These are phyloP conservation scores for Desmophyllum pertusum DNA, from an alignment of 92 coral and sea anemone genomes.

Conservation along the genomic window DNA sequence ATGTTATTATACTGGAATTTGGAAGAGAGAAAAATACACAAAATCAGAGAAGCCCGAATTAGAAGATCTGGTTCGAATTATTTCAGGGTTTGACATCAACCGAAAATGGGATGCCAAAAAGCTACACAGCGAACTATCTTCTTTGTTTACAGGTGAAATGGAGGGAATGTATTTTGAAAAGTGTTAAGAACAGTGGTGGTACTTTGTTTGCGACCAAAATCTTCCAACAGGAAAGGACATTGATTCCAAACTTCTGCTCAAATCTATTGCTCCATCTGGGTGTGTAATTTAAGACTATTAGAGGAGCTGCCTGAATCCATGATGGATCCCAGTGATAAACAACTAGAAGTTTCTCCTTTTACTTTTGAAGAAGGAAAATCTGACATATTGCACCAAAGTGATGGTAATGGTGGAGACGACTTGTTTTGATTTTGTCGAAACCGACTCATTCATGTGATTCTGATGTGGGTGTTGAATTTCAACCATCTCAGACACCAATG, in stretches of 20 bases:
- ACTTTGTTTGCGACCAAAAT: constrained; percentile 47
- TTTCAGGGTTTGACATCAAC: constrained; percentile 40
- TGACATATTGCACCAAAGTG: background rate
- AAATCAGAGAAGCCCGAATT: constrained; percentile 50
- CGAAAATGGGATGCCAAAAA: constrained; percentile 43
- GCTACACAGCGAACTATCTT: constrained; percentile 30
- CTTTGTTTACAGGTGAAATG: constrained; percentile 46
- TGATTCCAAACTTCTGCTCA: constrained; percentile 64
- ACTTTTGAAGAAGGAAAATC: background rate
- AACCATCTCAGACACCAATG: background rate
- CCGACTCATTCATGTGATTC: too few species aligned
- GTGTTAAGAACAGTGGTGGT: constrained; percentile 58
- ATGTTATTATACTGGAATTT: background rate
- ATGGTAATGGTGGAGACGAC: constrained; percentile 10
- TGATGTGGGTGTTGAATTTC: constrained; percentile 3
- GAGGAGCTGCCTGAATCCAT: constrained; percentile 40
- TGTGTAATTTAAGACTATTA: constrained; percentile 38
- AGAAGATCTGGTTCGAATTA: constrained; percentile 32
- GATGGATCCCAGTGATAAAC: constrained; percentile 11
- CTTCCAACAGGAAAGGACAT: constrained; percentile 53
- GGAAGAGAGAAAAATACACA: constrained; percentile 50
- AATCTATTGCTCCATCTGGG: constrained; percentile 51
- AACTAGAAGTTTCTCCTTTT: too few species aligned
- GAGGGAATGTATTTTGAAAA: too few species aligned
- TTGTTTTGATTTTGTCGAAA: constrained; percentile 9